phyloP scores from a whole-genome alignment of 1,140 invertebrate genomes.

The Periplaneta americana region DNA sequence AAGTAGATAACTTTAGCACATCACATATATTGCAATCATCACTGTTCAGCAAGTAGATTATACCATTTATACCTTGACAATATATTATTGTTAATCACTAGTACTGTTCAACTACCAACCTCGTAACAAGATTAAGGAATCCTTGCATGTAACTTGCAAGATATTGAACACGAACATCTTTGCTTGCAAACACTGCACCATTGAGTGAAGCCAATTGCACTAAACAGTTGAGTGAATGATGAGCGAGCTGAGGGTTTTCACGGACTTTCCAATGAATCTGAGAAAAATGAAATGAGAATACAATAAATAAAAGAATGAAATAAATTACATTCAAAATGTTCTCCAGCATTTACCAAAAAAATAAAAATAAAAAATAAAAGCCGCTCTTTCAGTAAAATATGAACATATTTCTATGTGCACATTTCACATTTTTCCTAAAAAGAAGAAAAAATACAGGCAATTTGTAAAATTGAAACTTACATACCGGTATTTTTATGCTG shows the following conservation, averaged over 20 bases:
- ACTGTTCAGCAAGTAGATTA: too few species aligned
- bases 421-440: too few species aligned
- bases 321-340: neutral
- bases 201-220: constrained; percentile 75
- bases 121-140: constrained; percentile 60
- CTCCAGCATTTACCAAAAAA: neutral
- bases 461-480: too few species aligned
- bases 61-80: too few species aligned
- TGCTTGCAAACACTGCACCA: constrained; percentile 55
- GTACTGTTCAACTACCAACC: too few species aligned
- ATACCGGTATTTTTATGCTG: too few species aligned
- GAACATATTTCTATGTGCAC: too few species aligned
- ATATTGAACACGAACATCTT: constrained; percentile 59
- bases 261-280: constrained; percentile 77
- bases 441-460: too few species aligned
- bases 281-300: constrained; percentile 17
- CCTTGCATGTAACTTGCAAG: constrained; percentile 62
- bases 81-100: too few species aligned
- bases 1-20: too few species aligned
- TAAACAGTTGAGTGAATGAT: constrained; percentile 72
- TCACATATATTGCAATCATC: too few species aligned
- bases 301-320: neutral
- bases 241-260: constrained; percentile 62
- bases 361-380: constrained; percentile 10
- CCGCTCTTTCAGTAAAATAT: too few species aligned